These are phyloP conservation scores for Pithys albifrons DNA, from an alignment of 2,113 vertebrate species.

Conservation along the genomic window DNA sequence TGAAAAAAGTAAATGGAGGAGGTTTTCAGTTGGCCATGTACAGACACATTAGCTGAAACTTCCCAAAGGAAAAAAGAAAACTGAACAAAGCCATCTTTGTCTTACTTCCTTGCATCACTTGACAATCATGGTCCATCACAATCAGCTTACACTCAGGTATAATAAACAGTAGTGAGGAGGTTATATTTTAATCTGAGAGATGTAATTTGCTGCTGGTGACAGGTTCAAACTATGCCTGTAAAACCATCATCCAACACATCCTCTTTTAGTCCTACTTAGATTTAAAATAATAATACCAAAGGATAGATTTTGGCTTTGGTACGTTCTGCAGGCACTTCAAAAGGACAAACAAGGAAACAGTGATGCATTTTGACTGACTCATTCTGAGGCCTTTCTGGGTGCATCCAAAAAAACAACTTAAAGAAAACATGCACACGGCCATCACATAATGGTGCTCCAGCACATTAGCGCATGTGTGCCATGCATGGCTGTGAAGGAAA, in stretches of 20 bases:
- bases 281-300: slow-evolving; percentile 41
- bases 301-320: slow-evolving; percentile 8
- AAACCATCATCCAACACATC: slow-evolving; percentile 49
- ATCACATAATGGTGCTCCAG: background rate
- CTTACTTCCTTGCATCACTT: slow-evolving; percentile 57
- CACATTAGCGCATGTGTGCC: background rate
- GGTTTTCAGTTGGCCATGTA: slow-evolving; percentile 46
- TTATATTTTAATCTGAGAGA: slow-evolving; percentile 55
- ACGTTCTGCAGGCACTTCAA: slow-evolving; percentile 1
- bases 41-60: background rate
- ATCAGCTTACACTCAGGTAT: slow-evolving; percentile 66
- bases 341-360: background rate
- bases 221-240: slow-evolving; percentile 49
- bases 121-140: slow-evolving; percentile 60
- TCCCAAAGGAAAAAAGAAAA: slow-evolving; percentile 23
- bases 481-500: background rate
- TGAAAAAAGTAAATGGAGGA: slow-evolving; percentile 15
- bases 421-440: background rate
- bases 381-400: background rate
- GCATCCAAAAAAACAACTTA: background rate
- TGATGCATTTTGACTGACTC: background rate
- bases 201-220: slow-evolving; percentile 60
- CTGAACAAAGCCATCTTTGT: slow-evolving; percentile 68
- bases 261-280: slow-evolving; percentile 53
- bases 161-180: slow-evolving; percentile 60